Conservation (phyloP, 37 sponge, comb jelly and placozoan genomes). For the Geodia barretti region DNA sequence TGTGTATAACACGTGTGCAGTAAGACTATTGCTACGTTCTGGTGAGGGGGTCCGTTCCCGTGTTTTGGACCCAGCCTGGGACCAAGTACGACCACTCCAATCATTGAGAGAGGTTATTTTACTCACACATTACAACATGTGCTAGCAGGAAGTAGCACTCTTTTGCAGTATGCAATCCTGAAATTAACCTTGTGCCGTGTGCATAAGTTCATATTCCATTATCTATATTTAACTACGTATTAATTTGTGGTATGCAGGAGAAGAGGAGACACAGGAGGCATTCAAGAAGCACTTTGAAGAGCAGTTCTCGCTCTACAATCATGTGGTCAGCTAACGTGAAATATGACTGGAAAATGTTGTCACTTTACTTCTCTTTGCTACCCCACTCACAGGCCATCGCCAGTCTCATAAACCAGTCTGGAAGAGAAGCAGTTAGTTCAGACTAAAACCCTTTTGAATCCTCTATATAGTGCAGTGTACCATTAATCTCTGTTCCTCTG, state of each 20-base stretch:
- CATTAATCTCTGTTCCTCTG: not conserved
- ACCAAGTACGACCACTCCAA: slow-evolving; percentile 89
- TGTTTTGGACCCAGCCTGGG: slow-evolving; percentile 97
- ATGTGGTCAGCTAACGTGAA: slow-evolving; percentile 58
- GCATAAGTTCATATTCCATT: not conserved
- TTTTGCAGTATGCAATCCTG: too few relatives aligned
- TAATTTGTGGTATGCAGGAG: slow-evolving; percentile 35
- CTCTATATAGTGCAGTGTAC: too few relatives aligned
- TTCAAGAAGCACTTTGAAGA: slow-evolving; percentile 69
- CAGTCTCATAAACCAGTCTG: slow-evolving; percentile 81
- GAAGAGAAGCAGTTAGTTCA: slow-evolving; percentile 71
- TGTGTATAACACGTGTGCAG: too few relatives aligned
- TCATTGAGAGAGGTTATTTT: slow-evolving; percentile 72
- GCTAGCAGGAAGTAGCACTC: not conserved
- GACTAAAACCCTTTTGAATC: too few relatives aligned
- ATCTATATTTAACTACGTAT: not conserved
- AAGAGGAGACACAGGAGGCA: slow-evolving; percentile 64
- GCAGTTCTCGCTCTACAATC: slow-evolving; percentile 46
- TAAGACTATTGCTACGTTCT: too few relatives aligned
- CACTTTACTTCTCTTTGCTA: slow-evolving; percentile 10
- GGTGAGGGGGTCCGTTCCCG: too few relatives aligned
- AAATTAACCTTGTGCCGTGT: not conserved
- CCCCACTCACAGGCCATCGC: slow-evolving; percentile 31
- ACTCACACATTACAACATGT: not conserved
- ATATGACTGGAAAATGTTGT: not conserved